Evolutionary conservation across 2,113 vertebrate genomes (phyloP).

Genomic region (Delphinus delphis): DNA sequence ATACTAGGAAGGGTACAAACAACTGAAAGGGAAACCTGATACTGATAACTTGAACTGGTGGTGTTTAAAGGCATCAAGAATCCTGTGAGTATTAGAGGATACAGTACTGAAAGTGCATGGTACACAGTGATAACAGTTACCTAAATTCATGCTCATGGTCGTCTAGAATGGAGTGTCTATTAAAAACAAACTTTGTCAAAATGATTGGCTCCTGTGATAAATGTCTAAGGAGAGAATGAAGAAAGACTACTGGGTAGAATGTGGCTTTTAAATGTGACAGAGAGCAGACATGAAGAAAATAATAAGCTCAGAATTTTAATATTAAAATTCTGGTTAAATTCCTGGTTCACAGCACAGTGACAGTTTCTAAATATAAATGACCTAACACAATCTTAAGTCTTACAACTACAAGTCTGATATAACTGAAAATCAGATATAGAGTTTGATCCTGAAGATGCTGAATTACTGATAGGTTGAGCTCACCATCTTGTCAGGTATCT

Average conservation of each 20-base stretch:
- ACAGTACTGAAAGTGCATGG: neutral
- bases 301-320: neutral
- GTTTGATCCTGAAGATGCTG: neutral
- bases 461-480: neutral
- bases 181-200: neutral
- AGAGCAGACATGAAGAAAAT: neutral
- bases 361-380: neutral
- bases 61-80: neutral
- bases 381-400: neutral
- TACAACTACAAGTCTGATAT: neutral
- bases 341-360: neutral
- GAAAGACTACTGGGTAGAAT: neutral
- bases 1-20: neutral
- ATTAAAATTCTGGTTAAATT: neutral
- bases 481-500: neutral
- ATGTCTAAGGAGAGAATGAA: neutral
- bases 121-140: neutral
- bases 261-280: neutral
- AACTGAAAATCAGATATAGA: neutral
- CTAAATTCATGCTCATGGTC: neutral
- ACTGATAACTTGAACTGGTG: neutral
- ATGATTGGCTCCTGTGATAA: neutral
- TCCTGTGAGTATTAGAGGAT: neutral
- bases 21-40: neutral
- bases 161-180: neutral